Conservation (phyloP, 1,140 invertebrate species). For the Macrotrachela quadricornifera region DNA sequence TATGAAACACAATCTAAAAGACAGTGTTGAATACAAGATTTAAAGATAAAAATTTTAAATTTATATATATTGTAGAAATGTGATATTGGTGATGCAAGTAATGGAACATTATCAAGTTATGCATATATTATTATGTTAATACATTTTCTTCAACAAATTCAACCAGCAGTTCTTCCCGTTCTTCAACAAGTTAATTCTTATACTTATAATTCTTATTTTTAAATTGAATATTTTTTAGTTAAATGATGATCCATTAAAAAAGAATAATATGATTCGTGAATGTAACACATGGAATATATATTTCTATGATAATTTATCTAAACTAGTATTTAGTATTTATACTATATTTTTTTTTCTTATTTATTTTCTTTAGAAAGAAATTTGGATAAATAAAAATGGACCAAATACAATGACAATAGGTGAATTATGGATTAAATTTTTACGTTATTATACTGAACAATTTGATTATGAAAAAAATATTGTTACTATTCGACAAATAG, state of each 20-base stretch:
- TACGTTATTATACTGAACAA: constrained; percentile 37
- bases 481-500: constrained; percentile 33
- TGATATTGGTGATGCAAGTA: constrained; percentile 41
- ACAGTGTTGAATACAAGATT: background rate
- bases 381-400: constrained; percentile 10
- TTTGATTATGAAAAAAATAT: constrained; percentile 37
- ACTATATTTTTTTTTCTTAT: too few species aligned
- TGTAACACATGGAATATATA: too few species aligned
- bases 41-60: background rate
- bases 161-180: constrained; percentile 40
- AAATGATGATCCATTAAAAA: too few species aligned
- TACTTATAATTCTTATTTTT: too few species aligned
- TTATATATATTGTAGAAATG: constrained; percentile 28
- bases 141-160: constrained; percentile 38
- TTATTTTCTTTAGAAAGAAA: too few species aligned
- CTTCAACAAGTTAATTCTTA: constrained; percentile 25
- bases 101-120: constrained; percentile 42
- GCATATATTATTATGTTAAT: constrained; percentile 42
- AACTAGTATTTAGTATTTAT: too few species aligned
- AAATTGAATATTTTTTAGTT: too few species aligned
- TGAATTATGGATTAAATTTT: constrained; percentile 36
- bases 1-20: too few species aligned
- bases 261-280: too few species aligned
- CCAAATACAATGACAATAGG: constrained; percentile 32
- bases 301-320: too few species aligned